Evolutionary conservation across 2,888 invertebrate species (phyloP), one percentile per base, ranked within the genome.

Genomic region (Leptinotarsa haldemani): DNA sequence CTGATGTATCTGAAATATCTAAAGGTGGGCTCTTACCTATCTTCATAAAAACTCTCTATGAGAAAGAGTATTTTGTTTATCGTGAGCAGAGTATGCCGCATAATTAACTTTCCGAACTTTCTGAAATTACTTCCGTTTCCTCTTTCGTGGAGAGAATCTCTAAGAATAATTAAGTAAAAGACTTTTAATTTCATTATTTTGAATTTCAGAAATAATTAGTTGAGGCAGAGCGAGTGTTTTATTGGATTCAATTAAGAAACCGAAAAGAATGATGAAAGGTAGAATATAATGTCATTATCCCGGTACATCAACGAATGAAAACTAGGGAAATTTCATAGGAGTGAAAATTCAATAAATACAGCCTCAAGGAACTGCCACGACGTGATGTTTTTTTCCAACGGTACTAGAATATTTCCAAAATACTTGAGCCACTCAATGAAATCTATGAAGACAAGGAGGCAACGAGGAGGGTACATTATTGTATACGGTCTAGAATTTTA

Each of bases 161-260:
- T 16, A 40, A 40, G 61, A 30, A 61, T 61, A 40, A 61, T 61
- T 61, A 30, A 30, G 25, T 61, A n/a, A 61, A 40, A 30, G 56
- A 30, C 61, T 61, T 40, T 40, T 61, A 61, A 61, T 61, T 25
- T n/a, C 40, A 61, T 61, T 61, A 61, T 61, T 40, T 18, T 2
- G 5, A 25, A 30, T 61, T 40, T 61, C n/a, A n/a, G 61, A 61
- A 61, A 20, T 56, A 56, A 61, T 61, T 30, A 61, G 30, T 61
- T 61, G 30, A 40, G 40, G 5, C 15, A 56, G 56, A 22, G 56
- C 9, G 61, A 16, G 61, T n/a, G 25, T 56, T 56, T 56, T 56
- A 56, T 20, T 56, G 56, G 56, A 56, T 61, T 61, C 30, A n/a
- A n/a, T 40, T 30, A 30, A n/a, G n/a, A 61, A 56, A 61, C 16